These are phyloP conservation scores for Drosophila setifemur DNA, from an alignment of 1,140 invertebrate genomes.

Conservation along the genomic window DNA sequence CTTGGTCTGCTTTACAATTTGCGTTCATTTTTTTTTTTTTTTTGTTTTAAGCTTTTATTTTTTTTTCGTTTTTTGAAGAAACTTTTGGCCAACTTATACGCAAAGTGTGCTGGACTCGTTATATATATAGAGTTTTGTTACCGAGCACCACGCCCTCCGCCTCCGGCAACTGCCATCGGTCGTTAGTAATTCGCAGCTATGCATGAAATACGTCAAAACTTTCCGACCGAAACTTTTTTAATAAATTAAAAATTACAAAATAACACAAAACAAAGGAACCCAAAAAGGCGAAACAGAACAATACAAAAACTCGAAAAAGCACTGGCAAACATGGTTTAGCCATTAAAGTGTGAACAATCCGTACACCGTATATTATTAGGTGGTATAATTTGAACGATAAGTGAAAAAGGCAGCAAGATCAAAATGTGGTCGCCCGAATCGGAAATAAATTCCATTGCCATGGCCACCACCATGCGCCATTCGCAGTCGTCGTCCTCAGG, in stretches of 20 bases:
- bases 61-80: constrained; percentile 12
- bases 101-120: constrained; percentile 15
- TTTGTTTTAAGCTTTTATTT: neutral
- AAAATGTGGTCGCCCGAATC: constrained; percentile 82
- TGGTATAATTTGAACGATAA: neutral
- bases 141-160: neutral
- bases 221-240: constrained; percentile 56
- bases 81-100: constrained; percentile 42
- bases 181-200: constrained; percentile 50
- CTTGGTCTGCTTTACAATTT: constrained; percentile 30
- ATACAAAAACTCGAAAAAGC: constrained; percentile 7
- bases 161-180: constrained; percentile 13
- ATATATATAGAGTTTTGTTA: constrained; percentile 29
- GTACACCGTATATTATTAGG: constrained; percentile 14
- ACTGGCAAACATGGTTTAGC: constrained; percentile 48
- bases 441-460: constrained; percentile 83
- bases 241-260: constrained; percentile 59
- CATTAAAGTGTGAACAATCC: constrained; percentile 24
- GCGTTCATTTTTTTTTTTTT: constrained; percentile 9
- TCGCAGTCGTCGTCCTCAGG: constrained; percentile 83
- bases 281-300: constrained; percentile 5
- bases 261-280: constrained; percentile 8
- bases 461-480: constrained; percentile 82
- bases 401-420: constrained; percentile 22
- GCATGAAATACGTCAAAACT: constrained; percentile 65